A percentile compares a stretch with the other conserved stretches of the same genome.
Evolutionary conservation across 1,140 invertebrate species (phyloP).

Genomic region (Drosophila sturtevanti): DNA sequence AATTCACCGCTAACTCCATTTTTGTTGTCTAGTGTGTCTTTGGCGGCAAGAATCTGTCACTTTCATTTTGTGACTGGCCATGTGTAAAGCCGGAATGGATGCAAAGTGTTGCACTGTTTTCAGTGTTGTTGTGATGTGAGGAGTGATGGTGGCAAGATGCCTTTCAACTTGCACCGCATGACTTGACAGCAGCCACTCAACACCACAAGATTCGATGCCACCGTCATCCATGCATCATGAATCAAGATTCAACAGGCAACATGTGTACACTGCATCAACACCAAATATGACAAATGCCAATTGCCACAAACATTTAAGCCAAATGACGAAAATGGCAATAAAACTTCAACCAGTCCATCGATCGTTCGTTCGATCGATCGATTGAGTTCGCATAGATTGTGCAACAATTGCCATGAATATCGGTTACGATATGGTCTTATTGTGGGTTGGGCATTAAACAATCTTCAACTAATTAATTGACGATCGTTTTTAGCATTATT

Average conservation of each 20-base stretch:
- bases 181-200: slow-evolving; percentile 54
- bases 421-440: slow-evolving; percentile 11
- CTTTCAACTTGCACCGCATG: slow-evolving; percentile 54
- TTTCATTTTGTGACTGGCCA: slow-evolving; percentile 60
- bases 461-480: slow-evolving; percentile 31
- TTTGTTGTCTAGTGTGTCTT: neutral
- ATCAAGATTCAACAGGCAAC: slow-evolving; percentile 31
- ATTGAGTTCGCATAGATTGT: slow-evolving; percentile 43
- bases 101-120: slow-evolving; percentile 22
- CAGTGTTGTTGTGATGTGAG: slow-evolving; percentile 22
- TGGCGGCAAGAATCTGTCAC: slow-evolving; percentile 54
- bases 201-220: slow-evolving; percentile 27
- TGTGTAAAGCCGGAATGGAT: slow-evolving; percentile 24
- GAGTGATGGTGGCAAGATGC: slow-evolving; percentile 55
- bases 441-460: slow-evolving; percentile 38
- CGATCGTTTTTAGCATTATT: slow-evolving; percentile 39
- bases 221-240: slow-evolving; percentile 65
- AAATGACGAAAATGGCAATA: slow-evolving; percentile 68
- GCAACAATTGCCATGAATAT: slow-evolving; percentile 50
- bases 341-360: slow-evolving; percentile 32
- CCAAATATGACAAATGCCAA: slow-evolving; percentile 79
- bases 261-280: slow-evolving; percentile 23
- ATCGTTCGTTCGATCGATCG: slow-evolving; percentile 13
- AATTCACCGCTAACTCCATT: neutral
- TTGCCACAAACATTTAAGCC: slow-evolving; percentile 66